Base-by-base conservation (phyloP, 2,113 vertebrate genomes). In the Azemiops feae region DNA sequence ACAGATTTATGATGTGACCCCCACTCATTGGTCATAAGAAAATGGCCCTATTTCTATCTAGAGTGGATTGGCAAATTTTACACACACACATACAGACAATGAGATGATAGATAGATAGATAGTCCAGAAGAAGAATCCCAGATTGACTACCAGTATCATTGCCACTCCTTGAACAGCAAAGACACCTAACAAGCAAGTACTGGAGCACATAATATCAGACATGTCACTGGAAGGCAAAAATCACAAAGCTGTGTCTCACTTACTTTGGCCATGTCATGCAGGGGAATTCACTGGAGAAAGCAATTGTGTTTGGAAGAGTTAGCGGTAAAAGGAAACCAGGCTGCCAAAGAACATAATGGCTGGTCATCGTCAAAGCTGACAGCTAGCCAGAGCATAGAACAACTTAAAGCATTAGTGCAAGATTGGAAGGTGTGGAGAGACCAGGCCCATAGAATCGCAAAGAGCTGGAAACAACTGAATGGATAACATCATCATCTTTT, bases 1-100 rank as follows among this genome's bases (percentile, higher is more conserved):
- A 94, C 23, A 93, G 92, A 95, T 94, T 95, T 93, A 96, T 93
- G 86, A 93, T 88, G 89, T 91, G 52, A 87, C 12, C 30, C 93
- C 16, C 87, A 86, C 50, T 85, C 57, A 50, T 90, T 94, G 85
- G 60, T 87, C 89, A 87, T 43, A 90, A 58, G 94, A 94, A 34
- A 30, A 47, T 54, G 92, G 86, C 27, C 90, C 58, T 64, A 57
- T 45, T 94, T 92, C 53, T 89, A 2, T 45, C 43, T 92, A 81
- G 0, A 86, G 39, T 87, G 91, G 16, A 27, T 1, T 3, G 34
- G 12, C 30, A 69, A 69, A 34, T 34, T 69, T n/a, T n/a, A 69
- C 30, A 69, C 4, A 69, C 12, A 14, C 2, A 9, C 2, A 58
- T 23, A 27, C 22, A 60, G 2, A 60, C 60, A n/a, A 5, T 69